Conservation (phyloP, 2,888 invertebrate genomes). For the Lochmaea capreae region DNA sequence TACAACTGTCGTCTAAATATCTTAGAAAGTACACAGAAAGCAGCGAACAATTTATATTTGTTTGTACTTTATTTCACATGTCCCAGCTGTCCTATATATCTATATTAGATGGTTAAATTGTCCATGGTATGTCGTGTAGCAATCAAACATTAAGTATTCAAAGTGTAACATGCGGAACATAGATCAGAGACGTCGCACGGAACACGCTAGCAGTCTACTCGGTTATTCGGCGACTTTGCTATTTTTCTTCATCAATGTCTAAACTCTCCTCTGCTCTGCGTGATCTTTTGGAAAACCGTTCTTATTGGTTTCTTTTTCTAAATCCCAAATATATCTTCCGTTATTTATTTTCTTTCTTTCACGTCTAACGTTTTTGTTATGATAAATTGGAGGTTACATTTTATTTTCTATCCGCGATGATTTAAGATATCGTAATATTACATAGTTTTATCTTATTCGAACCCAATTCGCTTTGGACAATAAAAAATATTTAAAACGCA, state of each 20-base stretch:
- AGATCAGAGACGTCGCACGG: conserved; percentile 57
- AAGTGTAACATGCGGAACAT: conserved; percentile 59
- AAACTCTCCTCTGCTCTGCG: conserved; percentile 56
- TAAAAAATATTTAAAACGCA: too few species aligned
- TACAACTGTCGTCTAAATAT: conserved; percentile 21
- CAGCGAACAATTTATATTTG: conserved; percentile 43
- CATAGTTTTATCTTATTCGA: background rate
- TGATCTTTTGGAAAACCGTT: conserved; percentile 58
- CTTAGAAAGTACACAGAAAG: conserved; percentile 38
- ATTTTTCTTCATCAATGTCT: conserved; percentile 64
- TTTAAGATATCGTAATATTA: background rate
- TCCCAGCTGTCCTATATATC: conserved; percentile 49
- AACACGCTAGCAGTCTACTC: conserved; percentile 49
- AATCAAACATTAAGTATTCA: conserved; percentile 63
- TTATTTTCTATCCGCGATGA: background rate
- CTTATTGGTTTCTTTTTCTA: conserved; percentile 61
- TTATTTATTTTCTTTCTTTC: conserved; percentile 43
- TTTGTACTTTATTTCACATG: conserved; percentile 45
- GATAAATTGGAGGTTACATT: conserved; percentile 11
- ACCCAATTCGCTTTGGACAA: background rate
- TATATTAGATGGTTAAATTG: conserved; percentile 59
- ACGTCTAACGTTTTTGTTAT: background rate
- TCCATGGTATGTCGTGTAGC: conserved; percentile 59
- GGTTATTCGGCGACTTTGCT: conserved; percentile 55
- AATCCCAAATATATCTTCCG: conserved; percentile 50